These are phyloP conservation scores for Sula dactylatra DNA, from an alignment of 2,113 vertebrate species.

Conservation along the genomic window DNA sequence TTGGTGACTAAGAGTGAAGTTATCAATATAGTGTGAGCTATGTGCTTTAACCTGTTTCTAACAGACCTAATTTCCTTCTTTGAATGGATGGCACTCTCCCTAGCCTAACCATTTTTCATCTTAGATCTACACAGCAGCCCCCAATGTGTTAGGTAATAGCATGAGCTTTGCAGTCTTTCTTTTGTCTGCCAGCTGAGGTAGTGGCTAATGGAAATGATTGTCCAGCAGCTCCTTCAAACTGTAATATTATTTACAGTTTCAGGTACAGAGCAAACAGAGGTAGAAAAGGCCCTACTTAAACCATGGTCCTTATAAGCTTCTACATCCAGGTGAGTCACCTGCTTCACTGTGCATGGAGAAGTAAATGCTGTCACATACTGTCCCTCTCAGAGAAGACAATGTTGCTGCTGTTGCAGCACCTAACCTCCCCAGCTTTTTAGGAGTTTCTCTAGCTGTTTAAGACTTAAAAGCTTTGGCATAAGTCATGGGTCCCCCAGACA, in stretches of 20 bases:
- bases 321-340: background rate
- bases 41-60: background rate
- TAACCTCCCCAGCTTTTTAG: background rate
- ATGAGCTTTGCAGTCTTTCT: background rate
- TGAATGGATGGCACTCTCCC: background rate
- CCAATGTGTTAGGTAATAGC: background rate
- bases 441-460: background rate
- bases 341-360: background rate
- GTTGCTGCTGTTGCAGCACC: background rate
- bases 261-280: background rate
- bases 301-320: background rate
- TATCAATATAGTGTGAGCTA: background rate
- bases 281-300: background rate
- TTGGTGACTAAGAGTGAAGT: background rate
- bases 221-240: background rate
- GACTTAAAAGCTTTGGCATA: background rate
- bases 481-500: background rate
- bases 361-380: background rate
- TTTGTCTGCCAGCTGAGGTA: background rate
- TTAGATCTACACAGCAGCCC: background rate
- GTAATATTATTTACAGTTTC: background rate
- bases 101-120: background rate
- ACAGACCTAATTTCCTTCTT: background rate
- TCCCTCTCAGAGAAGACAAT: background rate
- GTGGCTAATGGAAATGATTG: background rate